phyloP scores from a whole-genome alignment of 2,113 vertebrate genomes.

The Todiramphus saurophagus region DNA sequence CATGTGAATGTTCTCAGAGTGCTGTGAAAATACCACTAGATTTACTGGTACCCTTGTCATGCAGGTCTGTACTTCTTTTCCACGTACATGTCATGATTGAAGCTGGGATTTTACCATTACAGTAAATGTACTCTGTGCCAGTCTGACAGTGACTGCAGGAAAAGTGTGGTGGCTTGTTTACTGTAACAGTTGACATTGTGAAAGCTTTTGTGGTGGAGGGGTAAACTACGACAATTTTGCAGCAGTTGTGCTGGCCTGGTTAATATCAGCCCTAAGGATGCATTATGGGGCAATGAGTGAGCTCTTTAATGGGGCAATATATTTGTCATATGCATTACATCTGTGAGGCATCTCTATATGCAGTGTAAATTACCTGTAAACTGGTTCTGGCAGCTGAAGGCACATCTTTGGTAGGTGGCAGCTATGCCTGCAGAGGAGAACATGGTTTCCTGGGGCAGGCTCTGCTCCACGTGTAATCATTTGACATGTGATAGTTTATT shows the following conservation, averaged over 20 bases:
- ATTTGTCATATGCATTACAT: not conserved
- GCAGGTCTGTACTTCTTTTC: not conserved
- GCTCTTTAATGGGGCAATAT: not conserved
- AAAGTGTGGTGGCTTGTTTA: not conserved
- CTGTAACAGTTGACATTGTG: not conserved
- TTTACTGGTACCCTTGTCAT: not conserved
- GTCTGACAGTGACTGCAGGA: not conserved
- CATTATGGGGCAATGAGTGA: not conserved
- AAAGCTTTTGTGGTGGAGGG: not conserved
- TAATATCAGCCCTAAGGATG: not conserved
- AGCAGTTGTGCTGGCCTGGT: not conserved
- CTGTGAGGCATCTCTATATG: not conserved
- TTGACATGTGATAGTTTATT: not conserved
- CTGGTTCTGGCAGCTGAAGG: not conserved
- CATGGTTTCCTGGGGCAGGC: rapidly evolving
- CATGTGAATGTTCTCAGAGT: not conserved
- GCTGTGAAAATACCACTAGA: not conserved
- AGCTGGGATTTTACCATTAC: not conserved
- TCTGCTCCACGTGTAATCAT: not conserved
- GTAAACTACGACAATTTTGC: not conserved
- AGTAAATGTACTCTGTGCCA: not conserved
- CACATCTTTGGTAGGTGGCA: rapidly evolving
- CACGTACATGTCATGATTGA: not conserved
- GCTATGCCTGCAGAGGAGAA: not conserved
- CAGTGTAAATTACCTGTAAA: not conserved